phyloP scores from a whole-genome alignment of 2,113 vertebrate genomes.

The Poicephalus gulielmi region DNA sequence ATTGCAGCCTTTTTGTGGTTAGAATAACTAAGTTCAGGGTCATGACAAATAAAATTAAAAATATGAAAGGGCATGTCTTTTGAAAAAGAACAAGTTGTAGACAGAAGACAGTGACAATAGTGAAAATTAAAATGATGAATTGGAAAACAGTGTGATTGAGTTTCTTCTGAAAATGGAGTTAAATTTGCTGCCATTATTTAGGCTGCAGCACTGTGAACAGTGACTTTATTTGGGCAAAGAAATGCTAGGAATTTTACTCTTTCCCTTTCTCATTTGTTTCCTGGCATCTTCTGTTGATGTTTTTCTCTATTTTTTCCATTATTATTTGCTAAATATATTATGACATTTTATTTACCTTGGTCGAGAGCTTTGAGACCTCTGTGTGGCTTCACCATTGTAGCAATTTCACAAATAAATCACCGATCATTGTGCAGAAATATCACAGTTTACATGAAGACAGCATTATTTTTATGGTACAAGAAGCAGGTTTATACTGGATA shows the following conservation, averaged over 20 bases:
- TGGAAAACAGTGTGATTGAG: conserved; percentile 14
- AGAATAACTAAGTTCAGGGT: not conserved
- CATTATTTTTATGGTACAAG: conserved; percentile 15
- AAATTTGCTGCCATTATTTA: not conserved
- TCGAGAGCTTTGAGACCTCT: conserved; percentile 27
- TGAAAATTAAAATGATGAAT: conserved; percentile 13
- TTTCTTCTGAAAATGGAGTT: not conserved
- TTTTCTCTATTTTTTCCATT: conserved; percentile 27
- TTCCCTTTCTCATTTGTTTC: not conserved
- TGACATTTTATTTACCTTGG: conserved; percentile 58
- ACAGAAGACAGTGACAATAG: not conserved
- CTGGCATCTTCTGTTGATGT: not conserved
- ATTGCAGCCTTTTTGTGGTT: conserved; percentile 23
- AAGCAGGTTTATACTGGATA: not conserved
- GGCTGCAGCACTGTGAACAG: not conserved
- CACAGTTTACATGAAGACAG: not conserved
- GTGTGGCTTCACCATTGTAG: not conserved
- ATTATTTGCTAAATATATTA: conserved; percentile 64
- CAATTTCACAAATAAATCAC: conserved; percentile 64
- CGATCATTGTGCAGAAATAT: not conserved
- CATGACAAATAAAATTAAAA: conserved; percentile 16
- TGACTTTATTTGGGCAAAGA: not conserved
- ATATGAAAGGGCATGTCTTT: not conserved
- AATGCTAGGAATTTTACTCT: not conserved
- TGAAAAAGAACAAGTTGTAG: conserved; percentile 20